Conservation (phyloP, 2,113 vertebrate genomes). For the Clinocottus analis region DNA sequence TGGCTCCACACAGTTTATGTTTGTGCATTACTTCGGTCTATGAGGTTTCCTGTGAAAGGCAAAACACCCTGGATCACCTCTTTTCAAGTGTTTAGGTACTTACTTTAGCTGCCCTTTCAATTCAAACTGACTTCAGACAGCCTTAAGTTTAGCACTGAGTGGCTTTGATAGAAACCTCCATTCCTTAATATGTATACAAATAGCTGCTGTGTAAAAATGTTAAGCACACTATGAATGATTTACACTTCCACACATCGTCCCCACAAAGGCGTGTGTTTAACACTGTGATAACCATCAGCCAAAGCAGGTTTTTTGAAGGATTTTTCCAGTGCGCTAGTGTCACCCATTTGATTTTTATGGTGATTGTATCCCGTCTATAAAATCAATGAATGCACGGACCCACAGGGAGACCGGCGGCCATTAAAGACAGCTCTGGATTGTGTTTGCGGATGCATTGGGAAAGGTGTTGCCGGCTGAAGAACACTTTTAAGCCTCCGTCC, state of each 20-base stretch:
- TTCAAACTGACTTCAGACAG: neutral
- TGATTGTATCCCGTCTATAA: slow-evolving; percentile 22
- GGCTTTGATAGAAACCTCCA: slow-evolving; percentile 8
- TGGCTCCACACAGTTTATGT: neutral
- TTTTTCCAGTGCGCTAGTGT: slow-evolving; percentile 15
- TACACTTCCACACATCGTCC: neutral
- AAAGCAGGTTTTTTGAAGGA: neutral
- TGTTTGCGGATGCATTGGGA: slow-evolving; percentile 8
- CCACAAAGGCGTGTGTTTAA: slow-evolving; percentile 16
- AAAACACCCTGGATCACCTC: neutral
- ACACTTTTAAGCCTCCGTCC: slow-evolving; percentile 16
- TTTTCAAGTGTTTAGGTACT: neutral
- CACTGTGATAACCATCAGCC: slow-evolving; percentile 5
- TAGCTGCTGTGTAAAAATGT: slow-evolving; percentile 15
- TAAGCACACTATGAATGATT: slow-evolving; percentile 16
- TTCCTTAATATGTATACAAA: slow-evolving; percentile 28
- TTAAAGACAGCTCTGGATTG: slow-evolving; percentile 12
- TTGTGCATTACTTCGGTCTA: neutral
- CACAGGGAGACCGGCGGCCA: neutral
- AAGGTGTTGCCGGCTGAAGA: slow-evolving; percentile 32
- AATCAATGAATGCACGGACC: slow-evolving; percentile 3
- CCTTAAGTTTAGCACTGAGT: neutral
- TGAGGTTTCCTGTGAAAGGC: neutral
- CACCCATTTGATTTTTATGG: slow-evolving; percentile 26
- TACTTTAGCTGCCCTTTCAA: neutral